These are phyloP conservation scores for Sinopyrophorus schimmeli DNA, from an alignment of 2,888 invertebrate species.

Conservation along the genomic window DNA sequence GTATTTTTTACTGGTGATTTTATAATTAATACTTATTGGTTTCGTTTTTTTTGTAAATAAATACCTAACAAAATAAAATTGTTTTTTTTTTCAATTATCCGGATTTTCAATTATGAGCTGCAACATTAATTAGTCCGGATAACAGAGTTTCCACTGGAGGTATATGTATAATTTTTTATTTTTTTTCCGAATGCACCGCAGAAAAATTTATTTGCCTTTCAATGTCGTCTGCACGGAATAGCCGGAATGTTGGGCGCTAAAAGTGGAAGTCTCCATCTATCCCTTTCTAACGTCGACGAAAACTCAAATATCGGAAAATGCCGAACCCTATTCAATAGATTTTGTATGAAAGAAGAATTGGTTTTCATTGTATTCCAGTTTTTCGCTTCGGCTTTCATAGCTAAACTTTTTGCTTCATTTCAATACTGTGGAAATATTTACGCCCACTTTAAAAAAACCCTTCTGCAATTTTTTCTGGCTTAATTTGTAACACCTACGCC, in stretches of 20 bases:
- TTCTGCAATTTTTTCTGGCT: neutral
- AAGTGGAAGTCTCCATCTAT: conserved; percentile 16
- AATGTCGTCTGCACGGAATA: conserved; percentile 22
- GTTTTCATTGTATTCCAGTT: conserved; percentile 20
- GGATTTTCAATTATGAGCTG: too few relatives aligned
- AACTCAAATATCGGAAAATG: conserved; percentile 25
- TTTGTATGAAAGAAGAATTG: conserved; percentile 27
- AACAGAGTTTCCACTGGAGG: too few relatives aligned
- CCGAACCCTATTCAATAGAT: conserved; percentile 20
- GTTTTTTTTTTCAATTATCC: too few relatives aligned
- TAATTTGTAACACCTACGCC: neutral
- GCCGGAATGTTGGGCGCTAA: conserved; percentile 22
- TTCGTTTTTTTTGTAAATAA: too few relatives aligned
- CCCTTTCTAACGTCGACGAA: conserved; percentile 16
- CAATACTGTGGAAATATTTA: conserved; percentile 16
- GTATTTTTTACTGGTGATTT: too few relatives aligned
- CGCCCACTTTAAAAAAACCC: conserved; percentile 1
- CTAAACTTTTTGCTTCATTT: conserved; percentile 17
- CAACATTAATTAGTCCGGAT: too few relatives aligned
- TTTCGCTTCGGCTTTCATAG: conserved; percentile 19
- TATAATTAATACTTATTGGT: too few relatives aligned
- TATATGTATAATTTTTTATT: too few relatives aligned
- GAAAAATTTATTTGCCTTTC: conserved; percentile 30
- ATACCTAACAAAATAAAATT: too few relatives aligned
- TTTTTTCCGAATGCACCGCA: too few relatives aligned